Conservation (phyloP, 2,113 vertebrate species). For the Xenopus laevis region DNA sequence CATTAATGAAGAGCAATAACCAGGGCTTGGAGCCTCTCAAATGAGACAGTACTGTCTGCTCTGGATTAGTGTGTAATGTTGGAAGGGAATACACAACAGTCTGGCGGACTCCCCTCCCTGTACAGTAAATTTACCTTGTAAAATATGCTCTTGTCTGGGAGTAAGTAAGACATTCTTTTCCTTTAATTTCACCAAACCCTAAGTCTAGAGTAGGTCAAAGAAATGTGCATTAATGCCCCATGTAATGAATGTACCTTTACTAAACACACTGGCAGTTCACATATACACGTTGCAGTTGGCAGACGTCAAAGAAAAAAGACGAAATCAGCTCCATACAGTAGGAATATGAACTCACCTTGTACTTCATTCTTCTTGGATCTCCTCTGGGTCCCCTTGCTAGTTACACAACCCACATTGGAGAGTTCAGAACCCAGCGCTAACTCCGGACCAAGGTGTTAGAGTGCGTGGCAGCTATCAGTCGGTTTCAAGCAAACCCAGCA, state of each 20-base stretch:
- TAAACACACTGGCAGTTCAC: too few relatives aligned
- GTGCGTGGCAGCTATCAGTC: neutral
- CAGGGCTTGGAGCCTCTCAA: neutral
- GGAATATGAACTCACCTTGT: conserved; percentile 60
- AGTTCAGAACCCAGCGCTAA: neutral
- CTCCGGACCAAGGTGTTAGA: too few relatives aligned
- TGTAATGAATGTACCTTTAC: too few relatives aligned
- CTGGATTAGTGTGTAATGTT: neutral
- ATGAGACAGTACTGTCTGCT: neutral
- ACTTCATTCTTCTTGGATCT: conserved; percentile 62
- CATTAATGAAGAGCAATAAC: neutral
- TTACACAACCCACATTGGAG: conserved; percentile 39
- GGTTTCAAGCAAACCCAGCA: neutral
- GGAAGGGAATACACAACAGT: neutral
- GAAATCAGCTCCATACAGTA: neutral
- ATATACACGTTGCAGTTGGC: too few relatives aligned
- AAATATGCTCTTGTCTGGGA: too few relatives aligned
- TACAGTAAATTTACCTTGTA: too few relatives aligned
- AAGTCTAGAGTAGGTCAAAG: too few relatives aligned
- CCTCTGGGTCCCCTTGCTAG: neutral
- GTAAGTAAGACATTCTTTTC: too few relatives aligned
- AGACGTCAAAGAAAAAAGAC: too few relatives aligned
- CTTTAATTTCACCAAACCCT: too few relatives aligned
- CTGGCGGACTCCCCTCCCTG: too few relatives aligned
- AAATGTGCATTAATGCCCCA: too few relatives aligned